These are phyloP conservation scores for Harpagoxenus sublaevis DNA, from an alignment of 2,888 invertebrate species.

Conservation along the genomic window DNA sequence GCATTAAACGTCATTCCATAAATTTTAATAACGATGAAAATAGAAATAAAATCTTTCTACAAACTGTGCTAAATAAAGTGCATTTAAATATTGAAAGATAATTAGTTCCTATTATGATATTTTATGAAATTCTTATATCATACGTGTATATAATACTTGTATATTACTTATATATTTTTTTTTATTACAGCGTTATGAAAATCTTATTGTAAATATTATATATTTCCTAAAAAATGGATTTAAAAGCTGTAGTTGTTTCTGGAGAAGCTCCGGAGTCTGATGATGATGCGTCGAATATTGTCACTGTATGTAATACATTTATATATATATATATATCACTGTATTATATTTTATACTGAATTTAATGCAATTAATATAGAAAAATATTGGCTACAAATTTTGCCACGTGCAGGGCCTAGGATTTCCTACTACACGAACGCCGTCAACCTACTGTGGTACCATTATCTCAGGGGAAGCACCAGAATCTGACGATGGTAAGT, in stretches of 20 bases:
- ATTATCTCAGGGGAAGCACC: slow-evolving; percentile 84
- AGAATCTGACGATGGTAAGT: slow-evolving; percentile 84
- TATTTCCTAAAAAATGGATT: slow-evolving; percentile 77
- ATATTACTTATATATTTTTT: slow-evolving; percentile 14
- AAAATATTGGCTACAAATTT: slow-evolving; percentile 13
- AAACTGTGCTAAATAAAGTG: background rate
- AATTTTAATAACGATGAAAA: background rate
- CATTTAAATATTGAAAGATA: background rate
- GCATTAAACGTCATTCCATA: background rate
- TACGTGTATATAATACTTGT: background rate
- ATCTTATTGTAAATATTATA: slow-evolving; percentile 9
- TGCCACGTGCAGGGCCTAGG: slow-evolving; percentile 75
- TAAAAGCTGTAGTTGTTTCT: slow-evolving; percentile 83
- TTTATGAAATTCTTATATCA: background rate
- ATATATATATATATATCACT: background rate
- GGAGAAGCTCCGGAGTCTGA: slow-evolving; percentile 85
- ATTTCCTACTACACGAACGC: slow-evolving; percentile 75
- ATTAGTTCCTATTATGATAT: background rate
- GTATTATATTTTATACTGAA: background rate
- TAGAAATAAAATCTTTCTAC: background rate
- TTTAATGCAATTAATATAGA: background rate
- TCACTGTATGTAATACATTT: slow-evolving; percentile 73
- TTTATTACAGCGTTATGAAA: slow-evolving; percentile 5
- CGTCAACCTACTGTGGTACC: slow-evolving; percentile 81
- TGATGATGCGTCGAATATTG: slow-evolving; percentile 81